Conservation (phyloP, 2,888 invertebrate species). For the Lordiphosa fenestrarum region DNA sequence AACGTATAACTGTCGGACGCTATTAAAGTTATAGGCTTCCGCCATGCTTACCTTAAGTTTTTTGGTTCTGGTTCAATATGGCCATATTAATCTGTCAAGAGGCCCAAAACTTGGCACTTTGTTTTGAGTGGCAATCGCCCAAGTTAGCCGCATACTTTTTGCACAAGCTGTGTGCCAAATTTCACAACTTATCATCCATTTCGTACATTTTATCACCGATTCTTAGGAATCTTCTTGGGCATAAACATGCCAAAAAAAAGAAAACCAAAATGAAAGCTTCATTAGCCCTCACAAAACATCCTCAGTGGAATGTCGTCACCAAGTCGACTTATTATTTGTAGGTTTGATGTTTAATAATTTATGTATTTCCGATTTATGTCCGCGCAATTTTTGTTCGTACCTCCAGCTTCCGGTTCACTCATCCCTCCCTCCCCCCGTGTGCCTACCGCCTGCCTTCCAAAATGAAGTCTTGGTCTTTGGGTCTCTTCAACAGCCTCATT, state of each 20-base stretch:
- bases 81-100: too few species aligned
- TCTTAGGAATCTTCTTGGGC: neutral
- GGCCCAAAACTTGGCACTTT: too few species aligned
- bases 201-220: neutral
- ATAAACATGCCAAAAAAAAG: neutral
- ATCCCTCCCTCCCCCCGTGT: slow-evolving; percentile 8
- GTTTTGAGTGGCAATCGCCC: too few species aligned
- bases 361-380: slow-evolving; percentile 70
- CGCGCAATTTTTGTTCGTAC: slow-evolving; percentile 45
- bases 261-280: too few species aligned
- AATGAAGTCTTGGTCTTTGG: slow-evolving; percentile 13
- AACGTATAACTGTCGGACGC: too few species aligned
- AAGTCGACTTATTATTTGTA: slow-evolving; percentile 47
- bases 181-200: too few species aligned
- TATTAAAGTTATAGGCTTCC: too few species aligned
- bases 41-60: too few species aligned
- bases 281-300: slow-evolving; percentile 29
- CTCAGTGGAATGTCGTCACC: slow-evolving; percentile 27
- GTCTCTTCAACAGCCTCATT: slow-evolving; percentile 46
- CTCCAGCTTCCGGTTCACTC: slow-evolving; percentile 19
- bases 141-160: too few species aligned
- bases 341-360: slow-evolving; percentile 63
- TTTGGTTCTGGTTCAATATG: too few species aligned
- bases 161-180: too few species aligned
- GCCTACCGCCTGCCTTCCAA: slow-evolving; percentile 18